A percentile compares a stretch with the other conserved stretches of the same genome.
Conservation (phyloP, 2,113 vertebrate genomes). For the Bagarius yarrelli region DNA sequence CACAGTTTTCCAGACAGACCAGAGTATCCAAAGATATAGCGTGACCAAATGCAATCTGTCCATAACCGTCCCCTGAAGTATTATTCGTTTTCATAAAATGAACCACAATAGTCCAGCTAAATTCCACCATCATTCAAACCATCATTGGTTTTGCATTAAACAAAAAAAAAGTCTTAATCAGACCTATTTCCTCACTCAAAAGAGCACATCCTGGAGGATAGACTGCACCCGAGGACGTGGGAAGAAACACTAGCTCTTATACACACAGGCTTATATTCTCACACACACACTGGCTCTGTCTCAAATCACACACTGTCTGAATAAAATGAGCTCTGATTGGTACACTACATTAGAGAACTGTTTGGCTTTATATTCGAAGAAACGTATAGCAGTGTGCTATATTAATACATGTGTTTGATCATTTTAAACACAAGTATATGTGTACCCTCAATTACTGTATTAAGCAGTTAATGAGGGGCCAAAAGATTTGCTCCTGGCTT, state of each 20-base stretch:
- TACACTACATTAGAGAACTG: background rate
- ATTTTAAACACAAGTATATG: no score
- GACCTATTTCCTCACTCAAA: background rate
- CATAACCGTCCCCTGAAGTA: background rate
- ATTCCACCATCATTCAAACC: background rate
- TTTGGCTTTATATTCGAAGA: no score
- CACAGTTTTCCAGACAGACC: slow-evolving; percentile 47
- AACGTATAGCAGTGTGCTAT: background rate
- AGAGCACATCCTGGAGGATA: background rate
- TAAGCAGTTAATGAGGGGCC: no score
- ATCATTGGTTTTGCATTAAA: background rate
- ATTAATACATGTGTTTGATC: no score
- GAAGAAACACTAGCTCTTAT: no score
- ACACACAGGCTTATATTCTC: background rate
- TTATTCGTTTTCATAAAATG: background rate
- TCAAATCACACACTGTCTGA: background rate
- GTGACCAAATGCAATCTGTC: slow-evolving; percentile 18
- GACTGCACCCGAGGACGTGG: background rate
- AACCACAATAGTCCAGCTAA: background rate
- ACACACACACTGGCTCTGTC: background rate
- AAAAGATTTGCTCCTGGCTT: no score
- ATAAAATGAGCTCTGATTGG: background rate
- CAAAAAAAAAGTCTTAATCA: background rate
- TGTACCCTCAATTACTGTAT: no score
- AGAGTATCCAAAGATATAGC: slow-evolving; percentile 43